These are phyloP conservation scores for Eupithecia dodoneata DNA, from an alignment of 2,888 invertebrate genomes.

Conservation along the genomic window DNA sequence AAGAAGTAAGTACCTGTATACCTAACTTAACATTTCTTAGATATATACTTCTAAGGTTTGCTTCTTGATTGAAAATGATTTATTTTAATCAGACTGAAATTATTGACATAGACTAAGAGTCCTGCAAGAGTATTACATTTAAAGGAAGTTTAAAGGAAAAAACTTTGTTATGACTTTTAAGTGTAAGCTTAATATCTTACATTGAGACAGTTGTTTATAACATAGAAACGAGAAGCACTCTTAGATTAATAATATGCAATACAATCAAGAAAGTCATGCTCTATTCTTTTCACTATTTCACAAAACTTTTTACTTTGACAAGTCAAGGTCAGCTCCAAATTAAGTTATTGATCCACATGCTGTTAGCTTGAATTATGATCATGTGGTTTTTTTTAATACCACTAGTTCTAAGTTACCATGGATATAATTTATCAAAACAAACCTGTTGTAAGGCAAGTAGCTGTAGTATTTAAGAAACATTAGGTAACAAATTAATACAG, in stretches of 20 bases:
- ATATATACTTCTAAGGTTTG: not conserved
- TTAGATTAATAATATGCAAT: not conserved
- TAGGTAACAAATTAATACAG: constrained; percentile 12
- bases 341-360: constrained; percentile 37
- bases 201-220: not conserved
- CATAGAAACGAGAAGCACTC: not conserved
- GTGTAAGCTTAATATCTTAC: not conserved
- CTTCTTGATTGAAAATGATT: not conserved
- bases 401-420: constrained; percentile 52
- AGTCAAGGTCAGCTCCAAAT: constrained; percentile 21
- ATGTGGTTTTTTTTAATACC: constrained; percentile 24
- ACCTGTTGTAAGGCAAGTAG: constrained; percentile 32
- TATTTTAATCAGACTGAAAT: not conserved
- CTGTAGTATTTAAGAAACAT: constrained; percentile 19
- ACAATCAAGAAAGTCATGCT: not conserved
- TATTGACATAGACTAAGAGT: not conserved
- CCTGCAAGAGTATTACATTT: not conserved
- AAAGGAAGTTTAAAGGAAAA: not conserved
- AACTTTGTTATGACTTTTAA: not conserved
- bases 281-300: not conserved
- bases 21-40: not conserved
- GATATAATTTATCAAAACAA: constrained; percentile 52
- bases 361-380: constrained; percentile 14
- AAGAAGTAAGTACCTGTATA: constrained; percentile 87
- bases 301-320: not conserved